Evolutionary conservation across 53 echinoderm and acorn worm genomes (phyloP), one percentile per base, ranked within the genome.

Genomic region (Apostichopus leukothele): DNA sequence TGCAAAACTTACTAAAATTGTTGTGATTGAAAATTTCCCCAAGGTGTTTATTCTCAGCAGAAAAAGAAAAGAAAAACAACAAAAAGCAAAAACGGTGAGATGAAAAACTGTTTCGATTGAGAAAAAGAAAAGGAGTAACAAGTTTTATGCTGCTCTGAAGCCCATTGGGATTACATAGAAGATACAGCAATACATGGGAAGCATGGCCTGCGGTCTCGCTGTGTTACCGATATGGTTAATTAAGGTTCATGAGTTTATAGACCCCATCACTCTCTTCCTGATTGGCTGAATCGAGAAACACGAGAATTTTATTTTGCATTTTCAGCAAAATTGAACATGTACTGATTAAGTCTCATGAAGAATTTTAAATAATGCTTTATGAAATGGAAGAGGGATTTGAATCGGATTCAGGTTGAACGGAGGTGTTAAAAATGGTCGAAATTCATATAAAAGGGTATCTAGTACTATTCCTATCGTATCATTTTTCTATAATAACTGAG

Each of bases 181-280:
- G 53, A 27, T 76, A 39, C 79, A 16, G n/a, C 39, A 79, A 8
- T 16, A 26, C 26, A 26, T 76, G 7, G 23, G 10, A 22, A 76
- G 39, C 39, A 80, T 59, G 80, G 80, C 80, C 54, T 20, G 80
- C 80, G 53, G 53, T 53, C 10, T 18, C 5, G 14, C 51, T 80
- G 5, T 80, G 55, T 18, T 20, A 80, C 39, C n/a, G 57, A 76
- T 14, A 53, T 20, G 80, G 54, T 53, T 80, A 80, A 80, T 80
- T 80, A 80, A 80, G 54, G 80, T 71, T 71, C 71, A 71, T 71
- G 71, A 71, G 14, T 71, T 71, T 71, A 71, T 71, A 71, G 71
- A 71, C 71, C 71, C 20, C 18, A 0, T 68, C 20, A 16, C n/a
- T 0, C 71, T 71, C 71, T 71, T n/a, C 71, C 71, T 19, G 71